Base-by-base conservation (phyloP, 2,888 invertebrate genomes). In the Pandemis corylana region DNA sequence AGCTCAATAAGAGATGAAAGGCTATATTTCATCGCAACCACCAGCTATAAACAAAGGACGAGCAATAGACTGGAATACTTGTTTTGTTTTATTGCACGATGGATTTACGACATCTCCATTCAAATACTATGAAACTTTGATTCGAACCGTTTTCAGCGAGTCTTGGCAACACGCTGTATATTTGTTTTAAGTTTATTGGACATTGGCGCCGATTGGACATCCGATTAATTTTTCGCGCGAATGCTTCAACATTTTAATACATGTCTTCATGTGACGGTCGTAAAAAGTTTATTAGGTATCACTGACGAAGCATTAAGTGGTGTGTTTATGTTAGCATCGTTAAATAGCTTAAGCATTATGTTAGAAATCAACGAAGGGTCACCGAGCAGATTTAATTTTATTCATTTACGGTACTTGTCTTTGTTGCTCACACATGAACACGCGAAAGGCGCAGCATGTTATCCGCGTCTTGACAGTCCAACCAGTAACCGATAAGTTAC, bases 21-120 rank as follows among this genome's bases (percentile, higher is more conserved):
- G 72, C 75, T 77, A 79, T 78, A 78, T 80, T 85, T 83, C 80
- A 84, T 81, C 79, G 80, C 77, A 80, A 80, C 78, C 79, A 77
- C 69, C 72, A 76, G 78, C 77, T 80, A 81, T 80, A 78, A 76
- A 77, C 73, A 75, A 68, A 64, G 51, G 62, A 69, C 64, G 65
- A 41, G 65, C 69, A 73, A 68, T 73, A 73, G 68, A 68, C 64
- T 67, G 72, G 61, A 61, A 65, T 56, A 63, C 69, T 68, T 68
- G 69, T 73, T 73, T 69, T 73, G 64, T 73, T 73, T 69, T 73
- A 73, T 73, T 73, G 59, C 59, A 46, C 51, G 68, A 72, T 56
- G 59, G 73, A 73, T 68, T 73, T 69, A 73, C 73, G 69, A 73
- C 69, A 65, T 73, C 63, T 28, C 59, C 69, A 73, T 65, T 73